These are phyloP conservation scores for Microchirus variegatus DNA, from an alignment of 2,797 vertebrate species.

Conservation along the genomic window DNA sequence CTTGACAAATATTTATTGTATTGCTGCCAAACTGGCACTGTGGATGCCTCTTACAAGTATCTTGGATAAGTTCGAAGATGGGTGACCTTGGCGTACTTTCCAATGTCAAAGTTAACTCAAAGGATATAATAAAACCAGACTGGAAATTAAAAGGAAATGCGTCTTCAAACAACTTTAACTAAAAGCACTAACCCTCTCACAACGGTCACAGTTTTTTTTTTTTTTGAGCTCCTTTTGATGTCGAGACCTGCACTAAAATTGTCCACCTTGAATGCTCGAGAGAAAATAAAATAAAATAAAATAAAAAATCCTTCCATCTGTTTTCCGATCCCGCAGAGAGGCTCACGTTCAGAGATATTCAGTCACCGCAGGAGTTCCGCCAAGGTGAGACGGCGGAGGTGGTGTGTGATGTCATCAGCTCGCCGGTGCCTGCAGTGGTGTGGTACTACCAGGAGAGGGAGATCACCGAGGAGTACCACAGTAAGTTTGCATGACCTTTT, in stretches of 20 bases:
- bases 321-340: conserved; percentile 86
- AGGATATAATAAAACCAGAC: no score
- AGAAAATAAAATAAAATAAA: neutral
- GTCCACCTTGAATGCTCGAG: no score
- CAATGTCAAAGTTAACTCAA: no score
- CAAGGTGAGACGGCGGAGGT: conserved; percentile 94
- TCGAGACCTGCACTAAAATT: conserved; percentile 30
- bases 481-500: conserved; percentile 79
- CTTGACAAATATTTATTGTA: no score
- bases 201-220: neutral
- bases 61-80: no score
- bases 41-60: no score
- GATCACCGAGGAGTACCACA: conserved; percentile 89
- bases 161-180: no score
- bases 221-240: conserved; percentile 56
- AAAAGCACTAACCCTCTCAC: no score
- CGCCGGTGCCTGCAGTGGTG: conserved; percentile 92
- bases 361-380: conserved; percentile 95
- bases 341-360: conserved; percentile 91
- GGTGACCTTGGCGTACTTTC: no score
- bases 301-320: conserved; percentile 28
- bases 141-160: no score
- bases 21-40: no score
- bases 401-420: conserved; percentile 93
- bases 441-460: conserved; percentile 95